A percentile compares a stretch with the other conserved stretches of the same genome.
Conservation (phyloP, 2,113 vertebrate species). For the Sula dactylatra region DNA sequence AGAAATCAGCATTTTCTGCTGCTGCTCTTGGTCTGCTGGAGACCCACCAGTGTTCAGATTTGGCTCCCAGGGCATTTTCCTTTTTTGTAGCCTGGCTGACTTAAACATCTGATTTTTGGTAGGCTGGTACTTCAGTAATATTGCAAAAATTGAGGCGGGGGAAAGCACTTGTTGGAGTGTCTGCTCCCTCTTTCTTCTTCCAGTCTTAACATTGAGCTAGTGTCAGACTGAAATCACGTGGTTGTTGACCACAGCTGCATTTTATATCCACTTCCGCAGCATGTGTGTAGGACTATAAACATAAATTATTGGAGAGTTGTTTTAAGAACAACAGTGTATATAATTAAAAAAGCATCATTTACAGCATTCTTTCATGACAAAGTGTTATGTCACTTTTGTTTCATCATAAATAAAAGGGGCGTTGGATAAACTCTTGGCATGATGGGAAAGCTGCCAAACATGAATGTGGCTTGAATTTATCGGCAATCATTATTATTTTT, state of each 20-base stretch:
- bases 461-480: constrained; percentile 67
- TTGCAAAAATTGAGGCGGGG: neutral
- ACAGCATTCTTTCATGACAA: constrained; percentile 62
- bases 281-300: neutral
- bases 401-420: constrained; percentile 73
- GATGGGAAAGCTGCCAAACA: constrained; percentile 58
- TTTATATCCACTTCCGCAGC: constrained; percentile 6
- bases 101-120: neutral
- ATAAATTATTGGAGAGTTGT: constrained; percentile 55
- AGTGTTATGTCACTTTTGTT: constrained; percentile 69
- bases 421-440: constrained; percentile 60
- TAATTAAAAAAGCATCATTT: constrained; percentile 68
- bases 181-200: neutral
- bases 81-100: neutral
- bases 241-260: constrained; percentile 29
- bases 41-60: neutral
- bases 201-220: neutral
- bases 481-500: constrained; percentile 41
- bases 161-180: neutral
- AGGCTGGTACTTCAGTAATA: neutral
- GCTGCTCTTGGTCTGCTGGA: neutral
- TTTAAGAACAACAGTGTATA: constrained; percentile 54
- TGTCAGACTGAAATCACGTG: neutral
- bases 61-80: neutral
- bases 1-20: neutral